A percentile compares a stretch with the other conserved stretches of the same genome.
phyloP scores from a whole-genome alignment of 2,113 vertebrate genomes.

The Chionis minor region DNA sequence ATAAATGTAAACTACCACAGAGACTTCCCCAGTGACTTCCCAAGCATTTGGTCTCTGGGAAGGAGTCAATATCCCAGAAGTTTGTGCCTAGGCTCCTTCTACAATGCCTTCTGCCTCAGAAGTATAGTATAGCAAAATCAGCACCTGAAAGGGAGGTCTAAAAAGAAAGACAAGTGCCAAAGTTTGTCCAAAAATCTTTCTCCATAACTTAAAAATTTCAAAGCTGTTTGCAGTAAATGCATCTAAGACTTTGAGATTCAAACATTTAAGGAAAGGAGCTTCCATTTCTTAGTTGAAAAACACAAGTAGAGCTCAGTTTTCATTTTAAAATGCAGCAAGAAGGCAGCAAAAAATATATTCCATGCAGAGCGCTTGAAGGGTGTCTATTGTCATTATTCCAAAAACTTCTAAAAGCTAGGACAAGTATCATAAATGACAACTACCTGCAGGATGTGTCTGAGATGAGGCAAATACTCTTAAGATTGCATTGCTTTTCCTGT shows the following conservation, averaged over 20 bases:
- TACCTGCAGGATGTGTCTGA: background rate
- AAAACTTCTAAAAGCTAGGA: background rate
- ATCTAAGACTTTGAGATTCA: background rate
- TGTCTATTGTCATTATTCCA: background rate
- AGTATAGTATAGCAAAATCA: background rate
- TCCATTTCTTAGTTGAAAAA: background rate
- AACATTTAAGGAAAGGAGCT: background rate
- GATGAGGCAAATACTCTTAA: background rate
- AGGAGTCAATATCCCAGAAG: background rate
- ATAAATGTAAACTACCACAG: background rate
- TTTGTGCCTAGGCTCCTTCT: background rate
- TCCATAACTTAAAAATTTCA: background rate
- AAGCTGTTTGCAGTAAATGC: background rate
- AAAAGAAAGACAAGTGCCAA: background rate
- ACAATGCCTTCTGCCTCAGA: background rate
- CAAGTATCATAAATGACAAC: constrained; percentile 19
- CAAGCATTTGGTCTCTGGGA: background rate
- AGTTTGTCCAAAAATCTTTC: background rate
- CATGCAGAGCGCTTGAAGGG: background rate
- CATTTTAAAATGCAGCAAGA: background rate
- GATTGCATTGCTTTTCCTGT: background rate
- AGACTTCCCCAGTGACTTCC: background rate
- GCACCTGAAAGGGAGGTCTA: background rate
- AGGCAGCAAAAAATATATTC: background rate
- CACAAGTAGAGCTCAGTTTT: background rate